A percentile compares a stretch with the other conserved stretches of the same genome.
phyloP scores from a whole-genome alignment of 2,797 vertebrate species.

The Acridotheres tristis region DNA sequence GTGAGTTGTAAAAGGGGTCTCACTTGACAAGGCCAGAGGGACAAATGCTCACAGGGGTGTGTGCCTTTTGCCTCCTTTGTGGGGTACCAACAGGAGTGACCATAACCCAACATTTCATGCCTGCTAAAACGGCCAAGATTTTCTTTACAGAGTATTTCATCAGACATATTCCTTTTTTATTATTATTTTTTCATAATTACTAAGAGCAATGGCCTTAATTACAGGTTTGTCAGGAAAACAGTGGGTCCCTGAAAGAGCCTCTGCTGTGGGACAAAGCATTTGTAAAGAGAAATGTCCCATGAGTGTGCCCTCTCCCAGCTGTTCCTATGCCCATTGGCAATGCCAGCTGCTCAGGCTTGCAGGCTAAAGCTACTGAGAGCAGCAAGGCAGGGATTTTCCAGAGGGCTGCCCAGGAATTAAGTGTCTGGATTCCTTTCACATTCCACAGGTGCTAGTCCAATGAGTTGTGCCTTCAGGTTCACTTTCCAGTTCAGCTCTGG shows the following conservation, averaged over 20 bases:
- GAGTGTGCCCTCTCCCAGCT: background rate
- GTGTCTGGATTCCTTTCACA: constrained; percentile 51
- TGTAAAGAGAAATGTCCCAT: background rate
- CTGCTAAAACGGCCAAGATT: background rate
- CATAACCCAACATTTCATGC: background rate
- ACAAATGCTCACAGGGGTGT: fast-evolving
- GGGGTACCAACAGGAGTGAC: background rate
- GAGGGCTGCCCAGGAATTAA: constrained; percentile 44
- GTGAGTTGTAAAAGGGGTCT: background rate
- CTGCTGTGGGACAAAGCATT: background rate
- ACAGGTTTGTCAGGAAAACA: background rate
- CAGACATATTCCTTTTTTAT: background rate
- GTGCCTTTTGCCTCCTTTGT: background rate
- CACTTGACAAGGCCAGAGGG: background rate
- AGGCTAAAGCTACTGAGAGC: background rate
- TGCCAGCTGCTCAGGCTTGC: background rate
- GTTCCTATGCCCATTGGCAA: background rate
- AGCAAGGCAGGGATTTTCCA: constrained; percentile 43
- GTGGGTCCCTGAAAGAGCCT: background rate
- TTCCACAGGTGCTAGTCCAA: background rate
- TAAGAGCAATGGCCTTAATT: background rate
- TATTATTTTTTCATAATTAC: background rate
- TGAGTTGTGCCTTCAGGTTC: constrained; percentile 7
- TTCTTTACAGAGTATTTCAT: background rate
- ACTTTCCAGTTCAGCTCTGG: constrained; percentile 12